Conservation (phyloP, 2,888 invertebrate species). For the Hirtodrosophila alboralis region DNA sequence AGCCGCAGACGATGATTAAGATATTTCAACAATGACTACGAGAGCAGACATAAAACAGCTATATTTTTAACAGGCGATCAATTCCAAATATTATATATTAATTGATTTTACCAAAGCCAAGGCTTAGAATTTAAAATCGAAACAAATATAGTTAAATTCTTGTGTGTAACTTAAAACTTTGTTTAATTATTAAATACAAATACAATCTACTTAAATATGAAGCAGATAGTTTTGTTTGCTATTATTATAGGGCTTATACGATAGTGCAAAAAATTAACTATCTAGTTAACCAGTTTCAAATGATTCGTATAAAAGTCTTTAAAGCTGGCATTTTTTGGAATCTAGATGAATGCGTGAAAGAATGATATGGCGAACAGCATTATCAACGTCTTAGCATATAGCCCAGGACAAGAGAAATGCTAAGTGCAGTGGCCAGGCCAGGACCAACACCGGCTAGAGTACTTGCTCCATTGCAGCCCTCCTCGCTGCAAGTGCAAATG, state of each 20-base stretch:
- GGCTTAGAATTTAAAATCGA: background rate
- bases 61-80: too few relatives aligned
- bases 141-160: conserved; percentile 36
- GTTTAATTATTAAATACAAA: conserved; percentile 42
- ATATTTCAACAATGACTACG: too few relatives aligned
- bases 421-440: conserved; percentile 32
- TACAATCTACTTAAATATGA: conserved; percentile 29
- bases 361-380: conserved; percentile 8
- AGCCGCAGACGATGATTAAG: too few relatives aligned
- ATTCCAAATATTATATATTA: too few relatives aligned
- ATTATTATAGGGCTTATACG: conserved; percentile 11
- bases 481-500: conserved; percentile 87
- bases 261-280: conserved; percentile 31
- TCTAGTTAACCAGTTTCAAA: background rate
- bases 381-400: conserved; percentile 51
- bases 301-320: background rate
- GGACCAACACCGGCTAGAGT: conserved; percentile 26
- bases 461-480: conserved; percentile 86
- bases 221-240: conserved; percentile 7
- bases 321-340: background rate
- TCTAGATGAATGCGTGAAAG: background rate
- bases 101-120: too few relatives aligned
- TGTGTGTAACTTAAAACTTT: conserved; percentile 16
- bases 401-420: conserved; percentile 28
- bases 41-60: too few relatives aligned